Percentiles rank a stretch among this genome's conserved stretches.
phyloP scores from a whole-genome alignment of 1,140 invertebrate genomes.

The Euwallacea fornicatus region DNA sequence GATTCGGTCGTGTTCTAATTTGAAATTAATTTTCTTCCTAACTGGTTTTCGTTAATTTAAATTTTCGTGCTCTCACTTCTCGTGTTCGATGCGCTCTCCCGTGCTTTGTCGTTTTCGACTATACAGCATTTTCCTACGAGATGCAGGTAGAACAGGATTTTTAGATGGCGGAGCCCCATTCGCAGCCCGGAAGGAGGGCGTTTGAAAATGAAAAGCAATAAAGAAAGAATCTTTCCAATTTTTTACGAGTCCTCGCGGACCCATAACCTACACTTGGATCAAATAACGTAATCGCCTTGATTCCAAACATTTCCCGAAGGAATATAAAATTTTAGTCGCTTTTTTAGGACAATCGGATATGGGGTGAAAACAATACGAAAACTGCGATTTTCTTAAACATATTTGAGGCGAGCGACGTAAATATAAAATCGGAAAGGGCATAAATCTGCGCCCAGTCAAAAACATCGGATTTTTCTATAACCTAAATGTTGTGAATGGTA shows the following conservation, averaged over 20 bases:
- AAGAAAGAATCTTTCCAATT: neutral
- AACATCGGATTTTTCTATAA: slow-evolving; percentile 29
- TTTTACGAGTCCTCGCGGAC: slow-evolving; percentile 15
- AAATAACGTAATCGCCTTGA: slow-evolving; percentile 22
- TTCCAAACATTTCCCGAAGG: slow-evolving; percentile 8
- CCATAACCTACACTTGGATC: slow-evolving; percentile 18
- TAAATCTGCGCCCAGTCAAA: slow-evolving; percentile 24
- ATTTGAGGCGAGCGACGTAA: slow-evolving; percentile 4
- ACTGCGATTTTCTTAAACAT: slow-evolving; percentile 9
- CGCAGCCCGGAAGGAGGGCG: no score
- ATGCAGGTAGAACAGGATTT: no score
- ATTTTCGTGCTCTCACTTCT: no score
- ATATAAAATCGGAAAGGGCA: slow-evolving; percentile 10
- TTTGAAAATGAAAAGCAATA: slow-evolving; percentile 2
- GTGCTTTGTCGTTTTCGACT: no score
- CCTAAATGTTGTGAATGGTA: slow-evolving; percentile 27
- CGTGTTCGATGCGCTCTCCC: no score
- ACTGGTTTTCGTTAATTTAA: no score
- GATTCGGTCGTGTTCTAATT: no score
- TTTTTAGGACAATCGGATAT: slow-evolving; percentile 1
- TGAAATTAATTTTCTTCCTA: no score
- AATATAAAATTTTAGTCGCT: slow-evolving; percentile 19
- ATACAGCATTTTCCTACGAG: no score
- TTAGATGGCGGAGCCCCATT: no score
- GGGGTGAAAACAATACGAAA: neutral